Conservation (phyloP, 2,797 vertebrate genomes). For the Zenarchopterus dispar region DNA sequence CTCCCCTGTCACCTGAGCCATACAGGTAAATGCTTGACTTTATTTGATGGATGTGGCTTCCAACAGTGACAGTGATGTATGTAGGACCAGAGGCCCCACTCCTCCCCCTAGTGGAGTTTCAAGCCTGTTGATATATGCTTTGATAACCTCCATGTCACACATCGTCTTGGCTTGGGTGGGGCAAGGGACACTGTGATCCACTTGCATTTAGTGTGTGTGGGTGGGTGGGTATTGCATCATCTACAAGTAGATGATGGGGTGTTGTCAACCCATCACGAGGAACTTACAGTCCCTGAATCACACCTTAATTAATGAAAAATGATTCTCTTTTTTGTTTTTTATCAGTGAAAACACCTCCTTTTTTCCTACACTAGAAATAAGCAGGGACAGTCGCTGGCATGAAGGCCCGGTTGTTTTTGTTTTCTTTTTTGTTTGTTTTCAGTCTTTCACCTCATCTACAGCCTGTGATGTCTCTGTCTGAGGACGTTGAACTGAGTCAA, state of each 20-base stretch:
- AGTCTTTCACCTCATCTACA: conserved; percentile 83
- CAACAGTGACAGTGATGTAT: conserved; percentile 79
- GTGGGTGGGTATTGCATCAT: too few relatives aligned
- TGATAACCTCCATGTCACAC: conserved; percentile 74
- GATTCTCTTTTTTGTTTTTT: conserved; percentile 16
- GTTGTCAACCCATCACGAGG: neutral
- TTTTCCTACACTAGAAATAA: conserved; percentile 76
- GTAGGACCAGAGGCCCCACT: conserved; percentile 25
- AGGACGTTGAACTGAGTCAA: conserved; percentile 87
- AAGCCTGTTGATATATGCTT: conserved; percentile 71
- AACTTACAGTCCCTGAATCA: conserved; percentile 8
- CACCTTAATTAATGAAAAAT: conserved; percentile 38
- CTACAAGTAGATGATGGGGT: too few relatives aligned
- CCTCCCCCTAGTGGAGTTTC: conserved; percentile 36
- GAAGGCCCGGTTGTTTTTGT: conserved; percentile 72
- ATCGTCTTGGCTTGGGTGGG: conserved; percentile 14
- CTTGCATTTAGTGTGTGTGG: conserved; percentile 28
- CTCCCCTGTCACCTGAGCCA: conserved; percentile 84
- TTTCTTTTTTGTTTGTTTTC: conserved; percentile 37
- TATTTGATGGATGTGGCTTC: conserved; percentile 85
- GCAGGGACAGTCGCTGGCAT: conserved; percentile 74
- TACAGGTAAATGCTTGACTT: conserved; percentile 84
- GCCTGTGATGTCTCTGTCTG: conserved; percentile 79
- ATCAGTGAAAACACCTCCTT: conserved; percentile 53
- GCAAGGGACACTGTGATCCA: conserved; percentile 62